phyloP scores from a whole-genome alignment of 2,113 vertebrate species.

The Salvelinus fontinalis region DNA sequence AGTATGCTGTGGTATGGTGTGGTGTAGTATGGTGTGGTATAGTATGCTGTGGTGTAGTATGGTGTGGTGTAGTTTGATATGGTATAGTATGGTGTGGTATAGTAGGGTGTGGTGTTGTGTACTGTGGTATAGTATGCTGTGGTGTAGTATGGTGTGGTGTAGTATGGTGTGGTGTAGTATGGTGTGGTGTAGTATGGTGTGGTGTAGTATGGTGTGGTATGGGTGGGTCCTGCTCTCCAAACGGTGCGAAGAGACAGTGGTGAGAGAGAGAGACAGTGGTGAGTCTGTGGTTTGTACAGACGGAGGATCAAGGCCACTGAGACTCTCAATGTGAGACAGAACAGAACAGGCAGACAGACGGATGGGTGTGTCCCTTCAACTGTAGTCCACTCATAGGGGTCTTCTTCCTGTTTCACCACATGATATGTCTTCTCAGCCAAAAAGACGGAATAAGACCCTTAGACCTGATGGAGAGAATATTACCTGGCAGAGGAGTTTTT shows the following conservation, averaged over 20 bases:
- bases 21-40: too few relatives aligned
- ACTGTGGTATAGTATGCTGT: too few relatives aligned
- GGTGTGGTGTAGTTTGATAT: too few relatives aligned
- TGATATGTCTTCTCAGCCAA: constrained; percentile 25
- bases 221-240: constrained; percentile 52
- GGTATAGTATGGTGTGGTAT: too few relatives aligned
- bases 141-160: too few relatives aligned
- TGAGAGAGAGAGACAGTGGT: constrained; percentile 64
- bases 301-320: constrained; percentile 36
- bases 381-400: constrained; percentile 51
- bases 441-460: neutral
- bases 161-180: too few relatives aligned
- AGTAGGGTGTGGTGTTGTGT: too few relatives aligned
- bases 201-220: constrained; percentile 55
- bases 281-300: constrained; percentile 62
- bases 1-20: too few relatives aligned
- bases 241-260: constrained; percentile 61
- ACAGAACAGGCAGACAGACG: constrained; percentile 33
- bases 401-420: constrained; percentile 44
- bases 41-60: too few relatives aligned
- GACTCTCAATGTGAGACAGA: constrained; percentile 6
- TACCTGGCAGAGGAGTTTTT: too few relatives aligned
- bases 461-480: neutral
- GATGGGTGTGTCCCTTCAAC: constrained; percentile 32
- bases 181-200: constrained; percentile 45